Percentiles rank a stretch among this genome's conserved stretches.
phyloP scores from a whole-genome alignment of 2,797 vertebrate genomes.

The Rhynchonycteris naso region DNA sequence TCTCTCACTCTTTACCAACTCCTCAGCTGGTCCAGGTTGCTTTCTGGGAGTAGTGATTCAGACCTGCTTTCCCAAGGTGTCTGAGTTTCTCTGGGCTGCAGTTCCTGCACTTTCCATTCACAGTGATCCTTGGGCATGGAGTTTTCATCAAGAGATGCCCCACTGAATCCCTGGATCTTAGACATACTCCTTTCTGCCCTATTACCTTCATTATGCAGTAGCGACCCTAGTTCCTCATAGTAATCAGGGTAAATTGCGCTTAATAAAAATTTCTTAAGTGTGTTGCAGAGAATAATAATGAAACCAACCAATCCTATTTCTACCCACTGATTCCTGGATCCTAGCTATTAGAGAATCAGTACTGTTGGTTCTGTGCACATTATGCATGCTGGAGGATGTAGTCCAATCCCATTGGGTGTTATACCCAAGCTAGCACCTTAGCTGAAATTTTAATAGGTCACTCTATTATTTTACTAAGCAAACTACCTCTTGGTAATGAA shows the following conservation, averaged over 20 bases:
- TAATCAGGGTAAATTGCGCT: neutral
- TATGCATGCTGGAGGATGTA: neutral
- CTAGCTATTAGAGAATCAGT: neutral
- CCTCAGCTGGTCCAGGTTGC: neutral
- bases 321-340: neutral
- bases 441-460: neutral
- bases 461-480: neutral
- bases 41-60: neutral
- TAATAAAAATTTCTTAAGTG: slow-evolving; percentile 9
- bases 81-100: neutral
- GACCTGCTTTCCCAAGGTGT: neutral
- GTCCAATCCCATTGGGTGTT: neutral
- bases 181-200: neutral
- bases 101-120: neutral
- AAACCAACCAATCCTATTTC: neutral
- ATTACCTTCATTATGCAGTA: neutral
- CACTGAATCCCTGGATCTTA: neutral
- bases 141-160: neutral
- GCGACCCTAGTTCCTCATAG: neutral
- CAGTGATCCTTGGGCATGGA: neutral
- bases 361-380: neutral
- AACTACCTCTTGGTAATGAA: neutral
- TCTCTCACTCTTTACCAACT: neutral
- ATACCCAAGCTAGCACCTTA: neutral
- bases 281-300: neutral